Base-by-base conservation (phyloP, 1,140 invertebrate genomes). In the Himalopsyche phryganea region DNA sequence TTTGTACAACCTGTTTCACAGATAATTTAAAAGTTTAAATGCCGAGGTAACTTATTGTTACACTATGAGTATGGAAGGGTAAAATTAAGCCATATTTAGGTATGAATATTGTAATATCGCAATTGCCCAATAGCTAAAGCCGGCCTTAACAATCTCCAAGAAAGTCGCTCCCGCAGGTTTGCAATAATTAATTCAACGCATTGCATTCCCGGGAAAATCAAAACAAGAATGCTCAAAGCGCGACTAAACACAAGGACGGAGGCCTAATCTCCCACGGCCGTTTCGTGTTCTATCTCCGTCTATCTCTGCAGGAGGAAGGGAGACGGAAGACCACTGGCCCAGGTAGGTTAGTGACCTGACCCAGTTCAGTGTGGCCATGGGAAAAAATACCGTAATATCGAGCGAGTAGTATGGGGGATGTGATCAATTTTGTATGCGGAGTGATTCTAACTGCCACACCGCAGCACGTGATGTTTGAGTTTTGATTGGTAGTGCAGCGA, bases 371-470 rank as follows among this genome's bases (percentile, higher is more conserved):
- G 36, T 45, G 52, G 52, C 52, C 52, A 55, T 46, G 52, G 52
- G 47, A 32, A 55, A 33, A 33, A 15, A 36, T 36, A 42, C 14
- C 4, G 17, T 45, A 14, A 15, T 23, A 32, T 54, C 51, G 45
- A 45, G 44, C 40, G 45, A 44, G 40, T 40, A 19, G 38, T 52
- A 41, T 41, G 18, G n/a, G 15, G 19, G 41, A 19, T 20, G 13
- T 45, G 44, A 55, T 55, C 52, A 55, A 55, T 55, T 55, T 55
- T 33, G 42, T 46, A 55, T 55, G 52, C 28, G 42, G 42, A n/a
- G 42, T 33, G 40, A 28, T 28, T 28, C 23, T 28, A 28, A 28
- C 23, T 28, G 23, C 23, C 23, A 28, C 23, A 28, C 23, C 3
- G 23, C 23, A 28, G 23, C 23, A 28, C 23, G 23, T 28, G 23